Percentiles rank a stretch among this genome's conserved stretches.
phyloP scores from a whole-genome alignment of 2,797 vertebrate genomes.

The Scarus forsteni region DNA sequence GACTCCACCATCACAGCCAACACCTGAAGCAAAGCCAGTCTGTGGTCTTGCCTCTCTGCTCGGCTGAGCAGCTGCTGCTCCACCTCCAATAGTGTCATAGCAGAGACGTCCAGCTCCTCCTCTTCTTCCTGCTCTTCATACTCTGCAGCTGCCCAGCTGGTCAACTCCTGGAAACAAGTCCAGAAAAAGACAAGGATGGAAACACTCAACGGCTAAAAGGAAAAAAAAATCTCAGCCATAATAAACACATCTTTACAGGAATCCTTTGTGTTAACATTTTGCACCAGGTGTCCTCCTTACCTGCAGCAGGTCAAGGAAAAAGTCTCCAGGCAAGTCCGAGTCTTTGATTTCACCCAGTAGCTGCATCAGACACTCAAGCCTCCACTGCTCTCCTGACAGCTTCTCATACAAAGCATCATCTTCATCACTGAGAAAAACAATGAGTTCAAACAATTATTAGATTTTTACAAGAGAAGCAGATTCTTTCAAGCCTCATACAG shows the following conservation, averaged over 20 bases:
- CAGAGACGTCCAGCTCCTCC: constrained; percentile 46
- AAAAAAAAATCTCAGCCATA: neutral
- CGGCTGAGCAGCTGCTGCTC: constrained; percentile 77
- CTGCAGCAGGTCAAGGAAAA: constrained; percentile 92
- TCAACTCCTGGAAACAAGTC: constrained; percentile 84
- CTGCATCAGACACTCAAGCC: constrained; percentile 86
- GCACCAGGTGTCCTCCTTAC: constrained; percentile 65
- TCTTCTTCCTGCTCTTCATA: constrained; percentile 68
- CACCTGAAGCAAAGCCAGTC: constrained; percentile 88
- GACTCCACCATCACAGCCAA: constrained; percentile 89
- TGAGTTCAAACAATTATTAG: neutral
- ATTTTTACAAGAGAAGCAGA: no score
- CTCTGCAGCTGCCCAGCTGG: constrained; percentile 70
- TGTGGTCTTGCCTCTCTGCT: constrained; percentile 64
- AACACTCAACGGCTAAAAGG: neutral
- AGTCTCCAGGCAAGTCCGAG: constrained; percentile 89
- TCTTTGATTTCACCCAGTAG: constrained; percentile 88
- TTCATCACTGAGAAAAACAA: constrained; percentile 81
- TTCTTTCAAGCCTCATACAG: no score
- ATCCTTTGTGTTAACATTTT: neutral
- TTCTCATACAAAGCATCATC: constrained; percentile 92
- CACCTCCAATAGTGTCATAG: constrained; percentile 83
- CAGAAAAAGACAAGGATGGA: neutral
- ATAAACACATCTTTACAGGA: neutral
- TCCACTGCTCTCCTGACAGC: constrained; percentile 90